Evolutionary conservation across 2,888 invertebrate genomes (phyloP).

Genomic region (Elegia similella): DNA sequence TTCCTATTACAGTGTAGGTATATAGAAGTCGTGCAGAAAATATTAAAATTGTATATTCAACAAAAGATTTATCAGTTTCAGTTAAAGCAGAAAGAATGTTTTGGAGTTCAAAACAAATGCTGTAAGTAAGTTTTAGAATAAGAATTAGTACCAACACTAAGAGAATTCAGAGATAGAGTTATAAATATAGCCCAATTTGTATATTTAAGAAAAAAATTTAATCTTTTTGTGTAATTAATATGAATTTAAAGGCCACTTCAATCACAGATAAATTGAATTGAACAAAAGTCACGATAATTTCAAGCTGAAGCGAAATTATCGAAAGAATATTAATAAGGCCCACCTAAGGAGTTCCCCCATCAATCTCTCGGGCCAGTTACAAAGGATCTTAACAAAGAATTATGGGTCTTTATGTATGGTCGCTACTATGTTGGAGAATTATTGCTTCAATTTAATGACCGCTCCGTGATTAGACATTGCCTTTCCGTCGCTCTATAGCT

Average conservation of each 20-base stretch:
- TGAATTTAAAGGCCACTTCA: neutral
- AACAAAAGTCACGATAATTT: constrained; percentile 50
- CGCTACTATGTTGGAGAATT: constrained; percentile 76
- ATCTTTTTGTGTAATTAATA: no score
- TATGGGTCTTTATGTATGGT: constrained; percentile 67
- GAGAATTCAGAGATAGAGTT: no score
- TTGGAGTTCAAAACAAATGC: no score
- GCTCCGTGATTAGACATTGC: constrained; percentile 71
- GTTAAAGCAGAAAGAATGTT: no score
- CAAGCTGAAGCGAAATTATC: constrained; percentile 50
- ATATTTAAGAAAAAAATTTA: no score
- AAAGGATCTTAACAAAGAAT: constrained; percentile 73
- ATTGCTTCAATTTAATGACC: constrained; percentile 75
- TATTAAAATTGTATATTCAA: no score
- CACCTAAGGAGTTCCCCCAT: constrained; percentile 75
- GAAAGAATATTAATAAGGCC: constrained; percentile 68
- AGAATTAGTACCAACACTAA: no score
- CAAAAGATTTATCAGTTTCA: no score
- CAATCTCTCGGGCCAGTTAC: constrained; percentile 68
- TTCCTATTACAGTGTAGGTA: no score
- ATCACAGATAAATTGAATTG: constrained; percentile 34
- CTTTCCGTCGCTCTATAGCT: constrained; percentile 55
- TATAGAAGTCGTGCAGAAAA: no score
- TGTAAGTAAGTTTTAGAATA: no score
- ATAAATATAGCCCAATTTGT: no score